Evolutionary conservation across 2,113 vertebrate genomes (phyloP), one percentile per base, ranked within the genome.

Genomic region (Bubo scandiacus): DNA sequence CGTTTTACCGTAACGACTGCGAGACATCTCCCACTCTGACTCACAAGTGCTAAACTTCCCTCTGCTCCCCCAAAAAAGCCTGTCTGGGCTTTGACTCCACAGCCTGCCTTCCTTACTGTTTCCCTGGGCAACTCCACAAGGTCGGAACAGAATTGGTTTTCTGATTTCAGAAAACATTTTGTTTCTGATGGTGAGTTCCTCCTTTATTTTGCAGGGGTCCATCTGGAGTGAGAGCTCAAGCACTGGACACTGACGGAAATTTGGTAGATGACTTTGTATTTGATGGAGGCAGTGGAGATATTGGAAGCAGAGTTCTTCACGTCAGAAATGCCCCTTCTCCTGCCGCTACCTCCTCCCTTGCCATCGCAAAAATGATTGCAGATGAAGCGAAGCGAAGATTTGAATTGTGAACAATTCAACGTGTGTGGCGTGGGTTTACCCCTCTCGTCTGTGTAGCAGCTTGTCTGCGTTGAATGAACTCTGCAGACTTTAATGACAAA

Each of bases 221-320:
- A 1, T 97, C 99, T 0, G 99, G 99, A 8, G 99, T 99, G 55
- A 97, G 99, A 81, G 99, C 99, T 26, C 99, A 99, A 96, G 99
- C 99, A 9, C 85, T 99, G 85, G 99, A 99, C 93, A 97, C 92
- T 0, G 90, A 98, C 1, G 99, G 99, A 9, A 99, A 99, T 73
- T 95, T 99, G 6, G 98, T 99, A 75, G 99, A 99, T 16, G 99
- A 99, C 88, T 99, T 99, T 66, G 99, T 99, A 63, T 99, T 99
- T 22, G 99, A 99, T 5, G 98, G 98, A 10, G 99, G 99, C n/a
- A 61, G 96, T 0, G 99, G 99, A 6, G 97, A 97, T 3, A 95
- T 99, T 7, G 99, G 98, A 29, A 98, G 98, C 45, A 97, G 98
- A 6, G 97, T 99, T 77, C 99, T 99, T 36, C 99, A 99, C 1